Conservation (phyloP, 2,113 vertebrate genomes). For the Aegithalos caudatus region DNA sequence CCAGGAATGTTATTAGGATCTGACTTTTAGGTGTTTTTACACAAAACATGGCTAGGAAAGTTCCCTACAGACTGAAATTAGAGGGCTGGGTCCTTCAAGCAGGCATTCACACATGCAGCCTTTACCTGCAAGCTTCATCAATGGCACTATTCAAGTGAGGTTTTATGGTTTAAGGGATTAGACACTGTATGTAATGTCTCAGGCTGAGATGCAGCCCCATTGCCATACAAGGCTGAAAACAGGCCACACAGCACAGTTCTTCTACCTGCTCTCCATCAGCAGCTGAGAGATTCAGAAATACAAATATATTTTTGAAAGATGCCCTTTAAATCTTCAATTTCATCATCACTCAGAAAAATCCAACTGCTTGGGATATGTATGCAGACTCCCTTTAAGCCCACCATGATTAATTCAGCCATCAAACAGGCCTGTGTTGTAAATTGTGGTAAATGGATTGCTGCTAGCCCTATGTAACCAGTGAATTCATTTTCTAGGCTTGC, state of each 20-base stretch:
- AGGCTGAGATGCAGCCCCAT: background rate
- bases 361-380: background rate
- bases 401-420: background rate
- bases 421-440: background rate
- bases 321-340: background rate
- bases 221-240: background rate
- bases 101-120: background rate
- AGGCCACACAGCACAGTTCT: background rate
- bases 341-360: background rate
- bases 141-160: conserved; percentile 46
- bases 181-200: conserved; percentile 57
- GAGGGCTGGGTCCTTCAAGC: background rate
- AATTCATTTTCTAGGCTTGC: background rate
- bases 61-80: conserved; percentile 14
- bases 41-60: conserved; percentile 47
- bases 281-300: background rate
- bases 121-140: conserved; percentile 24
- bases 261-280: background rate
- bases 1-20: background rate
- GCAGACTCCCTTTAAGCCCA: background rate
- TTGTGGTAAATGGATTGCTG: background rate
- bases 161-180: conserved; percentile 47
- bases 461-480: background rate
- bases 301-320: background rate
- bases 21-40: conserved; percentile 48